These are phyloP conservation scores for Nannoperca obscura DNA, from an alignment of 2,797 vertebrate genomes.

Conservation along the genomic window DNA sequence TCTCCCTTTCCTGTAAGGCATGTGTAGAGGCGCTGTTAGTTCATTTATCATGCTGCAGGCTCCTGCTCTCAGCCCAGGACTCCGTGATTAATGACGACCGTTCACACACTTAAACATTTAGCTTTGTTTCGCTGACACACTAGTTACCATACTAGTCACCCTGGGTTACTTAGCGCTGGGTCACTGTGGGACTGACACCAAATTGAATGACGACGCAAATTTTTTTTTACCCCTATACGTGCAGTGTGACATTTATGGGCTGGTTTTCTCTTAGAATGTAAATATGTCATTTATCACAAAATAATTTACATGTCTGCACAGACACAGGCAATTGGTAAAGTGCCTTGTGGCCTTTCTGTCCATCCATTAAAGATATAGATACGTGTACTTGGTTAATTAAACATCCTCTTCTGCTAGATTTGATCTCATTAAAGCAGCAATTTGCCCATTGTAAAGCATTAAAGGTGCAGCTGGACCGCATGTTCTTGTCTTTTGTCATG, in stretches of 20 bases:
- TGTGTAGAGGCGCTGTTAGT: slow-evolving; percentile 65
- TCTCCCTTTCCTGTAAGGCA: slow-evolving; percentile 60
- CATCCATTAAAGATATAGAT: slow-evolving; percentile 11
- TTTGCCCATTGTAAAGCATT: background rate
- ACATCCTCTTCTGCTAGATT: slow-evolving; percentile 1
- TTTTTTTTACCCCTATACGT: slow-evolving; percentile 2
- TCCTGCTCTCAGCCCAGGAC: slow-evolving; percentile 69
- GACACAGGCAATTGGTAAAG: slow-evolving; percentile 1
- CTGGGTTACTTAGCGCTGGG: slow-evolving; percentile 68
- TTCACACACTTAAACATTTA: slow-evolving; percentile 84
- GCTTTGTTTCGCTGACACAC: slow-evolving; percentile 83
- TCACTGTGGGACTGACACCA: slow-evolving; percentile 60
- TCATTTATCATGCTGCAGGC: slow-evolving; percentile 81
- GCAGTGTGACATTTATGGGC: slow-evolving; percentile 64
- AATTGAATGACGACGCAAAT: slow-evolving; percentile 49
- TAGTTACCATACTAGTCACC: slow-evolving; percentile 73
- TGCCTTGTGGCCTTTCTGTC: background rate
- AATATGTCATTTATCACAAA: slow-evolving; percentile 60
- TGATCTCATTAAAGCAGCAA: background rate
- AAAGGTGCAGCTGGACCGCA: background rate
- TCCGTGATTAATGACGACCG: slow-evolving; percentile 80
- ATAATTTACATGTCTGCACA: slow-evolving; percentile 21
- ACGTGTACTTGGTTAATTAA: slow-evolving; percentile 10
- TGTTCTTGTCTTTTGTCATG: background rate
- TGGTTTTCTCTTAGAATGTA: slow-evolving; percentile 33